phyloP scores from a whole-genome alignment of 1,140 invertebrate species.

The Rhynchophorus ferrugineus region DNA sequence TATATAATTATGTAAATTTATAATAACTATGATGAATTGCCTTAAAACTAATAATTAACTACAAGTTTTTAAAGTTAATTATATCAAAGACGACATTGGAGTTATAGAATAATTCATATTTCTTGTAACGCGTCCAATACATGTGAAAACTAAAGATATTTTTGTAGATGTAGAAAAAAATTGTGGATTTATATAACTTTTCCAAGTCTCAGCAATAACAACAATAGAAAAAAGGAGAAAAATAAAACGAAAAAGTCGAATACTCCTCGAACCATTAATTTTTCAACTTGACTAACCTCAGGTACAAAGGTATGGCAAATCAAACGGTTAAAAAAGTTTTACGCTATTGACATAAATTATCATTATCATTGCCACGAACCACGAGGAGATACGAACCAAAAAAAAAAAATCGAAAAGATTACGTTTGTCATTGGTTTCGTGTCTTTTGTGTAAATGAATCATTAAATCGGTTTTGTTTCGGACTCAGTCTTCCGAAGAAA shows the following conservation, averaged over 20 bases:
- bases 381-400: not conserved
- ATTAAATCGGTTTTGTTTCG: not conserved
- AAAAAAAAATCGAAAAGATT: constrained; percentile 6
- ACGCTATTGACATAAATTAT: constrained; percentile 24
- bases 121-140: too few species aligned
- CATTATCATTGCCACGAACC: constrained; percentile 22
- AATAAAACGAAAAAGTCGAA: not conserved
- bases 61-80: too few species aligned
- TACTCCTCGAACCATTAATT: constrained; percentile 15
- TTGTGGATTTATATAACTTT: too few species aligned
- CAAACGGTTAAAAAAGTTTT: constrained; percentile 17
- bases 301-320: constrained; percentile 22
- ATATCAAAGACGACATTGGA: too few species aligned
- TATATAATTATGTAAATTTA: too few species aligned
- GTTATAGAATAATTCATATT: too few species aligned
- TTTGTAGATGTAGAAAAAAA: too few species aligned
- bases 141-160: too few species aligned
- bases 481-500: not conserved
- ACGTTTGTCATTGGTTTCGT: constrained; percentile 2
- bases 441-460: constrained; percentile 8
- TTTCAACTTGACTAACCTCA: constrained; percentile 22
- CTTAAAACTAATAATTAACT: too few species aligned
- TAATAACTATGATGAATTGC: too few species aligned
- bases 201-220: too few species aligned
- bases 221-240: not conserved